Base-by-base conservation (phyloP, 2,888 invertebrate species). In the Cantharis lateralis region DNA sequence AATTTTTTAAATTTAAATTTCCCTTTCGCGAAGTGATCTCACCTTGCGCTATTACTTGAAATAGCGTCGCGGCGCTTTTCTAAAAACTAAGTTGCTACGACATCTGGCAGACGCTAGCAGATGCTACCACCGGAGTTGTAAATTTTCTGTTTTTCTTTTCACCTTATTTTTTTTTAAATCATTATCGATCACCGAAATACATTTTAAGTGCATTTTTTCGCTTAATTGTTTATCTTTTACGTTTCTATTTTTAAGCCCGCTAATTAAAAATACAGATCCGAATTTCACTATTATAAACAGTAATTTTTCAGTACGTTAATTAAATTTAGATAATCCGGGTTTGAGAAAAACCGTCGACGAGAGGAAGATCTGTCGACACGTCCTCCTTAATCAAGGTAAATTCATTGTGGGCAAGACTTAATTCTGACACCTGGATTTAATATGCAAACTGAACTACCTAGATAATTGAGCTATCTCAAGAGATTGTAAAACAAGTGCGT, bases 81-180 rank as follows among this genome's bases (percentile, higher is more conserved):
- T n/a, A 15, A 70, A 76, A 72, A 66, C 15, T 63, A 66, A 62
- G 61, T 70, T 13, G 72, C 70, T 28, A 72, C 16, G 76, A 70
- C 76, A 76, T 76, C 76, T 76, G 62, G 72, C 68, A 72, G 76
- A 66, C 76, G 68, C 76, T 73, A 76, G 76, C 72, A 62, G 66
- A 70, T 66, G 66, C 70, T 72, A 64, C 62, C n/a, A 28, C 26
- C 66, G n/a, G 18, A 24, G 64, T 66, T 20, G 24, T 66, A 66
- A 66, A 66, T 66, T 66, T 66, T 66, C 64, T 66, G 64, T 66
- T 66, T 66, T 66, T 66, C n/a, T 66, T 66, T 16, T 10, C 18
- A n/a, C n/a, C 10, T n/a, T 20, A 20, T 15, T 66, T 20, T 48
- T 48, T 48, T 48, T 5, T 48, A 48, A 48, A n/a, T n/a, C 3